Evolutionary conservation across 2,888 invertebrate genomes (phyloP), one percentile per base, ranked within the genome.

Genomic region (Antheraea yamamai): DNA sequence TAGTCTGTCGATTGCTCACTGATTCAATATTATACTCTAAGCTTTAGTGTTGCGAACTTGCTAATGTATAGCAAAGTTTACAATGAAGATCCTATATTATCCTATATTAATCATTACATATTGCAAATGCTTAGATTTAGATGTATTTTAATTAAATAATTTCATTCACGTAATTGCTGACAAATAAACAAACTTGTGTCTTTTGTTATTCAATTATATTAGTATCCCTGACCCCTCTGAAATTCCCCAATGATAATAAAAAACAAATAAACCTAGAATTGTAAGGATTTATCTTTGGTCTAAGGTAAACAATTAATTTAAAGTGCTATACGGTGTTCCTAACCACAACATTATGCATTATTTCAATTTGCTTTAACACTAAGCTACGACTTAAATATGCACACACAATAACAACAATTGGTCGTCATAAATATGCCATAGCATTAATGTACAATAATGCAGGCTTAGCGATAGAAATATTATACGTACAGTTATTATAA

Each of bases 361-460:
- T 70, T 39, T 70, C 70, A 70, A 70, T 70, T 70, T 70, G 18
- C 39, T 39, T 70, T 70, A 70, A 20, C 8, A 39, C 70, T 70
- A 26, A 70, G n/a, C 18, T 70, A 66, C 64, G 64, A 16, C 30
- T 20, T 16, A 30, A 26, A 66, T 61, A 23, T 30, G 30, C 64
- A 35, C 10, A 39, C 10, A 70, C n/a, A 70, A 70, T 39, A 39
- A 7, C 39, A 18, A 70, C 20, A 70, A 70, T 20, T 39, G 70
- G 35, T 70, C n/a, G 39, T 39, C n/a, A 39, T 70, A 39, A 39
- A 70, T 12, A 70, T 1, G 14, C 16, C 39, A 39, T 70, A 70
- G 70, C 39, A 70, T 70, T 39, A 70, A 39, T 70, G 35, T 70
- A 70, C 70, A 70, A 70, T 39, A 70, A 70, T n/a, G 39, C 39